A percentile compares a stretch with the other conserved stretches of the same genome.
Conservation (phyloP, 2,888 invertebrate genomes). For the Rhamnusium bicolor region DNA sequence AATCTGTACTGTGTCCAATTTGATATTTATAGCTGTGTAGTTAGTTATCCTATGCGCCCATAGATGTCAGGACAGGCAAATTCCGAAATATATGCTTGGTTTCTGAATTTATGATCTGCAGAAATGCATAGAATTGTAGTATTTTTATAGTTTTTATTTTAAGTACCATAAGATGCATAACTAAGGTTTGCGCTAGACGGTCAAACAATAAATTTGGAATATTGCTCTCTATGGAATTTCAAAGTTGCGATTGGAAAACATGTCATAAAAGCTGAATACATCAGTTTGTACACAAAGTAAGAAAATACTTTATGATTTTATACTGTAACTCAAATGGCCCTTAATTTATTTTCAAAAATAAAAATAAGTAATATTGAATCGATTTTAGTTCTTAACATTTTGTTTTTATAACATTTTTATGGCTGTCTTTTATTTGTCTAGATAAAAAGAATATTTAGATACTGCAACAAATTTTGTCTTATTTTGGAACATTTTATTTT, state of each 20-base stretch:
- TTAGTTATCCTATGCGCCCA: background rate
- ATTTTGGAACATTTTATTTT: background rate
- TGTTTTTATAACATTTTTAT: conserved; percentile 25
- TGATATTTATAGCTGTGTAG: too few species aligned
- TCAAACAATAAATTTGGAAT: conserved; percentile 55
- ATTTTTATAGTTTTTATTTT: conserved; percentile 29
- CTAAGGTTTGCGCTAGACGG: conserved; percentile 43
- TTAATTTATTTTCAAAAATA: conserved; percentile 32
- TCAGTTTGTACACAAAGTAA: conserved; percentile 58
- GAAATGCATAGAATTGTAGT: background rate
- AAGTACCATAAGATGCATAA: conserved; percentile 26
- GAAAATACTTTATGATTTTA: conserved; percentile 49
- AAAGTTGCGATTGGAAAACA: conserved; percentile 52
- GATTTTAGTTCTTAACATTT: conserved; percentile 25
- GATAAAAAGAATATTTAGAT: background rate
- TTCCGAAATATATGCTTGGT: background rate
- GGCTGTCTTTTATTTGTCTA: conserved; percentile 20
- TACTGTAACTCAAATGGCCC: conserved; percentile 37
- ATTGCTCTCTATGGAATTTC: conserved; percentile 52
- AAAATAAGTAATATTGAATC: conserved; percentile 29
- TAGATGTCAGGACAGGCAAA: background rate
- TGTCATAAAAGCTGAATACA: conserved; percentile 56
- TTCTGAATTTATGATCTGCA: conserved; percentile 11
- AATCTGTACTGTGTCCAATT: too few species aligned
- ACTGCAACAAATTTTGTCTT: conserved; percentile 9